Evolutionary conservation across 2,113 vertebrate genomes (phyloP).

Genomic region (Pampusana beccarii): DNA sequence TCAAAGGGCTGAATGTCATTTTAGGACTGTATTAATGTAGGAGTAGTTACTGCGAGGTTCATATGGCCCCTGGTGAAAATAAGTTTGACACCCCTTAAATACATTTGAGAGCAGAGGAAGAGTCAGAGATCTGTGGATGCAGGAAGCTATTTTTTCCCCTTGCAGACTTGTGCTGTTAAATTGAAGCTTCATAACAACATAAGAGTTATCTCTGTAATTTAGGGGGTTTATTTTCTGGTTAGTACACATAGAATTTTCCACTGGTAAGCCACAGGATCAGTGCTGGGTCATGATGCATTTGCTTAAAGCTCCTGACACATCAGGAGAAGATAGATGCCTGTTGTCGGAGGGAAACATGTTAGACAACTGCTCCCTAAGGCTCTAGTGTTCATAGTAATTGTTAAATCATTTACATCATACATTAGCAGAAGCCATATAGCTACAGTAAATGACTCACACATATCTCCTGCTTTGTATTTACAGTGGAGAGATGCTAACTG

Average conservation of each 20-base stretch:
- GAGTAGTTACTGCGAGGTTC: too few relatives aligned
- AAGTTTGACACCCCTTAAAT: background rate
- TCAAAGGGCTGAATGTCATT: too few relatives aligned
- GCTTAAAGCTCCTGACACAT: constrained; percentile 14
- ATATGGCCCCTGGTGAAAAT: too few relatives aligned
- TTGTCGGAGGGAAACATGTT: background rate
- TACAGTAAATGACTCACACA: constrained; percentile 1
- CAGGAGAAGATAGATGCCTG: constrained; percentile 26
- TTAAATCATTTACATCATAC: constrained; percentile 50
- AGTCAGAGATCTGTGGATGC: background rate
- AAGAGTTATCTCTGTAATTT: constrained; percentile 30
- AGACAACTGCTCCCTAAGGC: constrained; percentile 46
- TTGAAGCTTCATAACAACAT: constrained; percentile 11
- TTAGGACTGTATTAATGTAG: too few relatives aligned
- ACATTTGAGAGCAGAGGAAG: background rate
- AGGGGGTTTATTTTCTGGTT: constrained; percentile 23
- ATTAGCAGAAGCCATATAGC: constrained; percentile 32
- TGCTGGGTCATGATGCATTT: background rate
- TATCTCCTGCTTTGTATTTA: background rate
- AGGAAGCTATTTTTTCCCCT: background rate
- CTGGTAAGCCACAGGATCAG: constrained; percentile 30
- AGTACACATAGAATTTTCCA: background rate
- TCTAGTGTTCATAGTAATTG: constrained; percentile 35
- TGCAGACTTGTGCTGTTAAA: background rate
- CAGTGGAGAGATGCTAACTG: background rate